Conservation (phyloP, 2,113 vertebrate genomes). For the Nesoenas mayeri region DNA sequence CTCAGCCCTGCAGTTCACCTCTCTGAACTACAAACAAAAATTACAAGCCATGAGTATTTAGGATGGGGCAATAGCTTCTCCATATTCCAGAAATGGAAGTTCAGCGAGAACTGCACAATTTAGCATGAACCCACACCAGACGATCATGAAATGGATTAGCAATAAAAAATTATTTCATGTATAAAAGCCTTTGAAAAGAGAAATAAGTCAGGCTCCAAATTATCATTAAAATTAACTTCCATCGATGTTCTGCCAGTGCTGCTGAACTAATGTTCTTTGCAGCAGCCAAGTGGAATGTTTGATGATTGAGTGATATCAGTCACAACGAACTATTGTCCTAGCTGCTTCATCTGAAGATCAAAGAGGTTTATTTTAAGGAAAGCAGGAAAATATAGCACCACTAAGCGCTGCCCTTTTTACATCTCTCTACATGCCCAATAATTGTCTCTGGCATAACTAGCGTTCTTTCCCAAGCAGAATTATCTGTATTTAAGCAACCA, state of each 20-base stretch:
- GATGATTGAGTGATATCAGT: slow-evolving; percentile 29
- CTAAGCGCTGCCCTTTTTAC: not conserved
- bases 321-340: not conserved
- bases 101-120: not conserved
- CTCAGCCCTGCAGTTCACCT: not conserved
- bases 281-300: not conserved
- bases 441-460: not conserved
- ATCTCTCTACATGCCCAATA: not conserved
- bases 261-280: slow-evolving; percentile 47
- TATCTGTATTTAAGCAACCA: not conserved
- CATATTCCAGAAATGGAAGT: not conserved
- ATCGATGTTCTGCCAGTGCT: not conserved
- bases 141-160: slow-evolving; percentile 39
- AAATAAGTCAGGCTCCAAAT: slow-evolving; percentile 34
- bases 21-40: not conserved
- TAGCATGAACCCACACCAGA: not conserved
- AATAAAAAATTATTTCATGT: slow-evolving; percentile 32
- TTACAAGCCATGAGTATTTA: not conserved
- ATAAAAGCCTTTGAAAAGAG: slow-evolving; percentile 22
- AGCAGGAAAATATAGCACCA: not conserved
- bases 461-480: not conserved
- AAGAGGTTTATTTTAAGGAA: not conserved
- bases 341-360: slow-evolving; percentile 24
- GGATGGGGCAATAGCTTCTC: not conserved
- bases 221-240: slow-evolving; percentile 46